Evolutionary conservation across 1,140 invertebrate genomes (phyloP), one percentile per base, ranked within the genome.

Genomic region (Drosophila lini): DNA sequence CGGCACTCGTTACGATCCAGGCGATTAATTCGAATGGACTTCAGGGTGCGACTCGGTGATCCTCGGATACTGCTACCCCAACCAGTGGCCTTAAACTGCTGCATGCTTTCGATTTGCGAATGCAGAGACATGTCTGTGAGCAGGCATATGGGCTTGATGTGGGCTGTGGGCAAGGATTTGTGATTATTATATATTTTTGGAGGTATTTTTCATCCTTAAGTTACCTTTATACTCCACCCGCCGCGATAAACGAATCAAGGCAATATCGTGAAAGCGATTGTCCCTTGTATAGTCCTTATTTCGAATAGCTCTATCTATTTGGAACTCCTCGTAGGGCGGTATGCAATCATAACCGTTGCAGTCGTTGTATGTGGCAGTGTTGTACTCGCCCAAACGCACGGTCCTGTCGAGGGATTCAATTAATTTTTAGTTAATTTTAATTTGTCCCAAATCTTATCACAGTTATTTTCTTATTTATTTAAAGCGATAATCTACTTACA

Each of bases 121-220:
- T 19, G 28, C 28, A 63, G 10, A 0, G 5, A 4, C 6, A 6
- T 28, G 7, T 65, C 16, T 9, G 47, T 69, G 22, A 64, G 38
- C 38, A 69, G 61, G 38, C 60, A 69, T 5, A 69, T 65, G 3
- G 65, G 60, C 2, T 53, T 50, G 13, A 69, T 65, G 60, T 69
- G 60, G 6, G 5, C 65, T 65, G 8, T 0, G 5, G 10, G 3
- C 3, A 5, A n/a, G 5, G 5, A 6, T 19, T 19, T 7, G 11
- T 19, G 5, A 13, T 22, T 6, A 34, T 19, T 13, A 8, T 48
- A 10, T 6, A 16, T 32, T 11, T 15, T 16, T 16, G 9, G 1
- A 10, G 4, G 4, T 5, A 5, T 28, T 3, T 36, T 13, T 0
- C 10, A 42, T 42, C 1, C 1, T 16, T 16, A n/a, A 28, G 1